phyloP scores from a whole-genome alignment of 2,888 invertebrate genomes.

The Hyles lineata region DNA sequence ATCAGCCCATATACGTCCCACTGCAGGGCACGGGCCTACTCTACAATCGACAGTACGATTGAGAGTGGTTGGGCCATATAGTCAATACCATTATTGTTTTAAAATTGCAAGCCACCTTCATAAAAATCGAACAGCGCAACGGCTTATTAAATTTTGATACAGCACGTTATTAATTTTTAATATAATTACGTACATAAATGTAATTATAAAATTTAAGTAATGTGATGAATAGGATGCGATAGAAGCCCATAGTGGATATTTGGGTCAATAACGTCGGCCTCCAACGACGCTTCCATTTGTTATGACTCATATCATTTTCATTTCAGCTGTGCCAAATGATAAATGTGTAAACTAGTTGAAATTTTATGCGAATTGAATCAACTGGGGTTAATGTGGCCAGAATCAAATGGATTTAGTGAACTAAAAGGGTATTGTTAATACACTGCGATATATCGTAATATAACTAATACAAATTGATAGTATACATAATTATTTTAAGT shows the following conservation, averaged over 20 bases:
- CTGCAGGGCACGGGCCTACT: too few species aligned
- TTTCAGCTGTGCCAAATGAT: slow-evolving; percentile 37
- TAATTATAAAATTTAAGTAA: slow-evolving; percentile 32
- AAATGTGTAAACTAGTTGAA: slow-evolving; percentile 34
- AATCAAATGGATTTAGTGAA: neutral
- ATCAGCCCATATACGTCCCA: too few species aligned
- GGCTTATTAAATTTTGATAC: neutral
- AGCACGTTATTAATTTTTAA: neutral
- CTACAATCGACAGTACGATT: too few species aligned
- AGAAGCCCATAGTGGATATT: slow-evolving; percentile 55
- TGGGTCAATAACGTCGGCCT: slow-evolving; percentile 71
- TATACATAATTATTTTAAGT: too few species aligned
- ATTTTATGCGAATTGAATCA: slow-evolving; percentile 19
- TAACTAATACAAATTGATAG: too few species aligned
- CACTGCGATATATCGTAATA: neutral
- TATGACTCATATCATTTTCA: slow-evolving; percentile 44
- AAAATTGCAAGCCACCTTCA: too few species aligned
- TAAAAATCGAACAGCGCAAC: neutral
- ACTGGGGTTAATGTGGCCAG: slow-evolving; percentile 18
- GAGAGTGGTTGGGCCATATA: too few species aligned
- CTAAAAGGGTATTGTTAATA: neutral
- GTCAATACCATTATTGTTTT: too few species aligned
- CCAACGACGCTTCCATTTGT: slow-evolving; percentile 51
- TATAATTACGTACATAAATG: slow-evolving; percentile 7
- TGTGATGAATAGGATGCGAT: slow-evolving; percentile 50